Percentiles rank a stretch among this genome's conserved stretches.
Conservation (phyloP, 2,113 vertebrate genomes). For the Saiga tatarica region DNA sequence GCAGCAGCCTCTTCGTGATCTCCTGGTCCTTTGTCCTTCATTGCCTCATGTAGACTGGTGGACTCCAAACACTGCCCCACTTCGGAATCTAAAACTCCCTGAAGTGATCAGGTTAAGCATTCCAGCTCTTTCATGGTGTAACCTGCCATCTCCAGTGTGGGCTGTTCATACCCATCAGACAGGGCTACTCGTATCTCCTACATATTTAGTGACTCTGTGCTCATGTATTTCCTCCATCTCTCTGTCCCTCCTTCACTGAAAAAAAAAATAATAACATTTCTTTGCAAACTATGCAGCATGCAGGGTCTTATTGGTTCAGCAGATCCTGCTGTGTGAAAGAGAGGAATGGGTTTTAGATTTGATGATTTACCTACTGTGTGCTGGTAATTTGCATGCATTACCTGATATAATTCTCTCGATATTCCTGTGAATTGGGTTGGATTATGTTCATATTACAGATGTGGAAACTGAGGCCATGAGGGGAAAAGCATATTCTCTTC, state of each 20-base stretch:
- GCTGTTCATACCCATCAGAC: background rate
- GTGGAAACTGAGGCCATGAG: background rate
- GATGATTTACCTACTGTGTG: background rate
- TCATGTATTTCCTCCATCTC: background rate
- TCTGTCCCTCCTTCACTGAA: background rate
- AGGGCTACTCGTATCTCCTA: background rate
- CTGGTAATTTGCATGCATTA: background rate
- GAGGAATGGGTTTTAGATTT: slow-evolving; percentile 14
- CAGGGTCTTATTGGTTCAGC: background rate
- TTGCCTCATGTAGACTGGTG: background rate
- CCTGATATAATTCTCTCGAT: background rate
- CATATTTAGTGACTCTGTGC: background rate
- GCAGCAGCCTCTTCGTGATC: background rate
- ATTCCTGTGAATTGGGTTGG: background rate
- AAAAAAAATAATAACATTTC: background rate
- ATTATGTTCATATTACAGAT: background rate
- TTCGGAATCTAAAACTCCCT: slow-evolving; percentile 7
- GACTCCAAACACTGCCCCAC: background rate
- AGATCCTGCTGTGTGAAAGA: background rate
- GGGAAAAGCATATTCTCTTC: background rate
- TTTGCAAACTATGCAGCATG: background rate
- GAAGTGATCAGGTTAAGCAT: background rate
- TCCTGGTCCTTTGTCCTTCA: background rate
- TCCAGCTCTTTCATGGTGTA: background rate
- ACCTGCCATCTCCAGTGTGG: background rate